phyloP scores from a whole-genome alignment of 2,797 vertebrate species.

The Acrossocheilus fasciatus region DNA sequence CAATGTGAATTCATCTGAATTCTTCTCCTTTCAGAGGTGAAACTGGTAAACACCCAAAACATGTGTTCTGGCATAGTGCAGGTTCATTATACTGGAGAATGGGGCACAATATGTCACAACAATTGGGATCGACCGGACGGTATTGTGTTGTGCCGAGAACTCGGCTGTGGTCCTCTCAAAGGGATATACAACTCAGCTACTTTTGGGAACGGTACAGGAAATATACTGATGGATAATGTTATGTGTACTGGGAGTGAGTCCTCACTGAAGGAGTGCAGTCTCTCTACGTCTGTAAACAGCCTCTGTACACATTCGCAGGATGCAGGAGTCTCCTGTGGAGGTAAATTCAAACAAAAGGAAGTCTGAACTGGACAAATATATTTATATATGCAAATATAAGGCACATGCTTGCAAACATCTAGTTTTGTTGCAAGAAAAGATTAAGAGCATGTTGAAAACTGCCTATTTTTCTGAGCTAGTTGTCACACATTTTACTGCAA shows the following conservation, averaged over 20 bases:
- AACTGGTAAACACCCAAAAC: not conserved
- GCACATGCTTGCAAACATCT: not conserved
- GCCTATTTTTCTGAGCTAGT: too few species aligned
- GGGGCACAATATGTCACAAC: conserved; percentile 27
- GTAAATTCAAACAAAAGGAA: not conserved
- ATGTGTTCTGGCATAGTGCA: not conserved
- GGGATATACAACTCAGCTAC: fast-evolving
- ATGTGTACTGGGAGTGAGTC: conserved; percentile 21
- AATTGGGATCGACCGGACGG: not conserved
- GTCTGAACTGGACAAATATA: not conserved
- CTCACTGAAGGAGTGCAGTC: conserved; percentile 21
- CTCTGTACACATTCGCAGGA: conserved; percentile 16
- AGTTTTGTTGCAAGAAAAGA: not conserved
- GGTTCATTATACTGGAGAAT: conserved; percentile 5
- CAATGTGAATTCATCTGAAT: not conserved
- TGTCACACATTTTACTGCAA: too few species aligned
- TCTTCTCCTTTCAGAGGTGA: conserved; percentile 10
- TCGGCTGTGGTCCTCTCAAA: conserved; percentile 14
- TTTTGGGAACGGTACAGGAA: not conserved
- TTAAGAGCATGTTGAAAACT: not conserved
- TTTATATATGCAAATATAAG: not conserved
- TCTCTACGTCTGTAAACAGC: not conserved
- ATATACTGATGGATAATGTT: not conserved
- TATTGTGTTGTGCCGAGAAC: conserved; percentile 41
- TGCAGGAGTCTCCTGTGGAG: not conserved